A percentile compares a stretch with the other conserved stretches of the same genome.
Conservation (phyloP, 2,888 invertebrate species). For the Perizoma flavofasciatum region DNA sequence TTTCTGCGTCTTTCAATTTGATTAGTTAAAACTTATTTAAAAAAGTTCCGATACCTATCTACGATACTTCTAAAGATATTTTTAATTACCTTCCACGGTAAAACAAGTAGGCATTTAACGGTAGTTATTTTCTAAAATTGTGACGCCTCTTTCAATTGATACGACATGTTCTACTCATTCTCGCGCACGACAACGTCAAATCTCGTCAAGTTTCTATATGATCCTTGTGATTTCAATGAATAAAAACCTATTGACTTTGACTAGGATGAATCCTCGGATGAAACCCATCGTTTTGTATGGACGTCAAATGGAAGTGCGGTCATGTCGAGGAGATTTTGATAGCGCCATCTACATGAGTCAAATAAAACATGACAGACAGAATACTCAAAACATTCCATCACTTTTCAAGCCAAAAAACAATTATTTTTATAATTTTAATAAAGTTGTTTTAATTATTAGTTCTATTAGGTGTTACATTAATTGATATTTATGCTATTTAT, state of each 20-base stretch:
- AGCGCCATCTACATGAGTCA: slow-evolving; percentile 11
- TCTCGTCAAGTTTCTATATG: too few species aligned
- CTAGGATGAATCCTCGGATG: too few species aligned
- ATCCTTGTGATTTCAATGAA: too few species aligned
- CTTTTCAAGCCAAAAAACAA: slow-evolving; percentile 53
- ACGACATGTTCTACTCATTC: too few species aligned
- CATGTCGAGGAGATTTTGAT: too few species aligned
- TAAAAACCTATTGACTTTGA: too few species aligned
- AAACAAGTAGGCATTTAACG: too few species aligned
- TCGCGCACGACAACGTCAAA: too few species aligned
- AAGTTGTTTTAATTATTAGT: slow-evolving; percentile 58
- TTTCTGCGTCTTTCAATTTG: slow-evolving; percentile 18
- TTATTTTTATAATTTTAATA: slow-evolving; percentile 47
- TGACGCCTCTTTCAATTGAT: too few species aligned
- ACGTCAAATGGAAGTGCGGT: too few species aligned
- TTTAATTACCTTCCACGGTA: neutral
- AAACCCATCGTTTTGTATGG: too few species aligned
- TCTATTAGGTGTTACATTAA: slow-evolving; percentile 58
- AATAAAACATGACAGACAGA: slow-evolving; percentile 48
- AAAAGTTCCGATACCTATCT: slow-evolving; percentile 11
- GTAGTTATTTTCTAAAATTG: too few species aligned
- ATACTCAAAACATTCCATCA: slow-evolving; percentile 57
- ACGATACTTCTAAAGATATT: neutral
- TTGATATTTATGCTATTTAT: slow-evolving; percentile 72
- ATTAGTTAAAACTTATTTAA: slow-evolving; percentile 1